Percentiles rank a stretch among this genome's conserved stretches.
Conservation (phyloP, 1,140 invertebrate genomes). For the Philaenus spumarius region DNA sequence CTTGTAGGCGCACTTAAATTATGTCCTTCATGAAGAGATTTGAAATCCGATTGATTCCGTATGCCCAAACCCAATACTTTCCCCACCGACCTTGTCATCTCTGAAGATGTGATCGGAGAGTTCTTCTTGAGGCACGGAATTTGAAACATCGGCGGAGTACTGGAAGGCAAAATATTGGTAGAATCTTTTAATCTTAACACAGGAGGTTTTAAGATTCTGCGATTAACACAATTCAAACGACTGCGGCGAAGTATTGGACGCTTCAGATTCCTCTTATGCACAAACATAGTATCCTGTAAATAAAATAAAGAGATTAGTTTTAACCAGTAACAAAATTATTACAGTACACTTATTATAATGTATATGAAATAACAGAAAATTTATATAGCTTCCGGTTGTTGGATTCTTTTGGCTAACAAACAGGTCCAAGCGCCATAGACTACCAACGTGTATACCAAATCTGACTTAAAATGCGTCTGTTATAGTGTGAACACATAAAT, state of each 20-base stretch:
- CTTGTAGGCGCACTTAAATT: neutral
- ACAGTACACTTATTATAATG: no score
- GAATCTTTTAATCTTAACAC: slow-evolving; percentile 17
- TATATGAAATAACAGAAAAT: no score
- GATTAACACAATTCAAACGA: slow-evolving; percentile 9
- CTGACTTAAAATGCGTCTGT: no score
- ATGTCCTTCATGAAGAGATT: neutral
- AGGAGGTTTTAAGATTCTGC: slow-evolving; percentile 15
- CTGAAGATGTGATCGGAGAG: slow-evolving; percentile 1
- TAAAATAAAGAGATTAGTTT: no score
- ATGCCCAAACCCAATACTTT: slow-evolving; percentile 2
- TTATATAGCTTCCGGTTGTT: no score
- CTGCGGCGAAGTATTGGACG: slow-evolving; percentile 17
- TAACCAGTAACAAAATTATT: no score
- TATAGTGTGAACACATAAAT: no score
- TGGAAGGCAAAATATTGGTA: neutral
- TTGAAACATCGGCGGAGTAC: neutral
- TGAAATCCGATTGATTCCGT: neutral
- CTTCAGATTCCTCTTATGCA: slow-evolving; percentile 13
- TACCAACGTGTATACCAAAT: no score
- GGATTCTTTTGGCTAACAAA: no score
- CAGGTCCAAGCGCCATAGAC: no score
- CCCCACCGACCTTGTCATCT: neutral
- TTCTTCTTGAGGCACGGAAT: neutral
- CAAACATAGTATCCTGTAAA: neutral